Evolutionary conservation across 2,888 invertebrate genomes (phyloP).

Genomic region (Esperia sulphurella): DNA sequence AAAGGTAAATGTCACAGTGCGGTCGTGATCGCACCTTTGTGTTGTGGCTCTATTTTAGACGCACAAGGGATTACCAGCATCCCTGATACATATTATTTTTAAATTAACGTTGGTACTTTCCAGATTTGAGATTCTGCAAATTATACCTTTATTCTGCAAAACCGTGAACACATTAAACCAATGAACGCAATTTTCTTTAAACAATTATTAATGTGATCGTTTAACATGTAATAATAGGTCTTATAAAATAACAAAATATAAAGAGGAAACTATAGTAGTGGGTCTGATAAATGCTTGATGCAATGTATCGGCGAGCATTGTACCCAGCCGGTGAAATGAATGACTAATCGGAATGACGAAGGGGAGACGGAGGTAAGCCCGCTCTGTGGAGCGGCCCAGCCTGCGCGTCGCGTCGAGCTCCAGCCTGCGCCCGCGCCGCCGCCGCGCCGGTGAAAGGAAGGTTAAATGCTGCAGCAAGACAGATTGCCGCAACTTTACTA

Average conservation of each 20-base stretch:
- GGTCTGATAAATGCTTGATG: not conserved
- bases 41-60: slow-evolving; percentile 27
- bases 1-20: slow-evolving; percentile 50
- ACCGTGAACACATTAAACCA: not conserved
- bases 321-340: slow-evolving; percentile 6
- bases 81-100: slow-evolving; percentile 5
- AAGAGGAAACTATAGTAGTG: not conserved
- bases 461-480: slow-evolving; percentile 62
- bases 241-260: not conserved
- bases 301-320: not conserved
- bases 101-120: no score
- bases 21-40: slow-evolving; percentile 30
- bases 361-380: slow-evolving; percentile 1
- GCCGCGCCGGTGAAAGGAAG: slow-evolving; percentile 69
- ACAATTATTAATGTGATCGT: not conserved
- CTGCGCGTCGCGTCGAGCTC: slow-evolving; percentile 51
- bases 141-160: not conserved
- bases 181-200: not conserved
- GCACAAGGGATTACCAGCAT: slow-evolving; percentile 12
- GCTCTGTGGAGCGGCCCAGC: slow-evolving; percentile 32
- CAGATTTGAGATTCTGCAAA: not conserved
- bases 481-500: slow-evolving; percentile 71
- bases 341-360: slow-evolving; percentile 10
- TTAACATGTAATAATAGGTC: not conserved
- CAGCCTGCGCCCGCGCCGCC: slow-evolving; percentile 31